Conservation (phyloP, 1,140 invertebrate species). For the Drosophila leontia region DNA sequence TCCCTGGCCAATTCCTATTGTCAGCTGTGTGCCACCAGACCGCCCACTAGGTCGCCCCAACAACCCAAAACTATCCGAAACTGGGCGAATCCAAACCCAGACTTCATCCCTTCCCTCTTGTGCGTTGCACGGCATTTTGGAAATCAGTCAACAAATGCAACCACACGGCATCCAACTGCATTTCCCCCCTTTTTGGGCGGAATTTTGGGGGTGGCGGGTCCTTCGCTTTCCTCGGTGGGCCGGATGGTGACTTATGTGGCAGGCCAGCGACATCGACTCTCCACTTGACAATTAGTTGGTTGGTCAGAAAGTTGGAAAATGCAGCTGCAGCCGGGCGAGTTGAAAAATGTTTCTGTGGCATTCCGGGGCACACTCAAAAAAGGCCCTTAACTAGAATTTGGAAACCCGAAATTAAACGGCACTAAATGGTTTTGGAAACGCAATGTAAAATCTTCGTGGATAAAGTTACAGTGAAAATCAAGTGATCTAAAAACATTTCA, state of each 20-base stretch:
- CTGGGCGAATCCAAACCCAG: constrained; percentile 2
- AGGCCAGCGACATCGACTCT: constrained; percentile 29
- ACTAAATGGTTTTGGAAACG: background rate
- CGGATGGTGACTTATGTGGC: constrained; percentile 49
- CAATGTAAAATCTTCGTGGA: too few relatives aligned
- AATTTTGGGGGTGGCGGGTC: constrained; percentile 34
- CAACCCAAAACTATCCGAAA: constrained; percentile 8
- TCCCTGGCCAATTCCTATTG: constrained; percentile 77
- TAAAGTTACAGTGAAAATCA: background rate
- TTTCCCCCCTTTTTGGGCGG: constrained; percentile 37
- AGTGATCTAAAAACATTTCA: background rate
- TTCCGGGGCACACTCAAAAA: constrained; percentile 10
- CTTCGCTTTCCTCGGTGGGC: constrained; percentile 9
- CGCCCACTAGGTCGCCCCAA: constrained; percentile 9
- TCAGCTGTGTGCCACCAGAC: constrained; percentile 49
- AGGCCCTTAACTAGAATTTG: background rate
- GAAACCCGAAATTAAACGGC: background rate
- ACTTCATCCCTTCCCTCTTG: background rate
- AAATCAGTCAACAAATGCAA: constrained; percentile 73
- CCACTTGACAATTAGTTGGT: constrained; percentile 63
- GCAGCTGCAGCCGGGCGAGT: constrained; percentile 39
- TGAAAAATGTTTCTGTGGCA: constrained; percentile 26
- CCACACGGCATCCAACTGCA: constrained; percentile 38
- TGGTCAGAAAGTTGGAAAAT: constrained; percentile 59
- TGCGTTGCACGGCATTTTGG: constrained; percentile 48